phyloP scores from a whole-genome alignment of 2,888 invertebrate species.

The Heteropelma amictum region DNA sequence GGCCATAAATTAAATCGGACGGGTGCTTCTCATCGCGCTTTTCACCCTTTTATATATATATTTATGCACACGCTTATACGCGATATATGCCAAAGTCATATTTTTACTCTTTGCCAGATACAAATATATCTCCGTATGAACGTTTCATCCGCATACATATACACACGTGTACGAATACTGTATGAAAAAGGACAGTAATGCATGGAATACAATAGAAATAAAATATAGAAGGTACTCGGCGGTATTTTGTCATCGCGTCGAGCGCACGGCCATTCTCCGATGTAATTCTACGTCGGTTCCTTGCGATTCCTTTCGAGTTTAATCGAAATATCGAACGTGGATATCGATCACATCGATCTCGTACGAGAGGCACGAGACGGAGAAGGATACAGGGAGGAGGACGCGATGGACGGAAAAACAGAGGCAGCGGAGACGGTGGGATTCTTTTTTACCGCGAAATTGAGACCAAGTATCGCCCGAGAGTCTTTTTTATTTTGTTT shows the following conservation, averaged over 20 bases:
- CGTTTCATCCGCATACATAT: background rate
- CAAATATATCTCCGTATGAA: background rate
- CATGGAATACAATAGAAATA: slow-evolving; percentile 16
- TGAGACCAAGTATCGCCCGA: slow-evolving; percentile 38
- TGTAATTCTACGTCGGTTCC: slow-evolving; percentile 35
- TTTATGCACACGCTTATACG: too few species aligned
- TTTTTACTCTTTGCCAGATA: slow-evolving; percentile 23
- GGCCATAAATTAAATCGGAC: slow-evolving; percentile 67
- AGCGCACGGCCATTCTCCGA: background rate
- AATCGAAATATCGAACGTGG: slow-evolving; percentile 47
- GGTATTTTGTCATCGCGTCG: slow-evolving; percentile 14
- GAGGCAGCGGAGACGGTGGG: slow-evolving; percentile 23
- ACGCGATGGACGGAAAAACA: too few species aligned
- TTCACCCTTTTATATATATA: too few species aligned
- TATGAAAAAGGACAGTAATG: background rate
- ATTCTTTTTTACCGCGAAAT: slow-evolving; percentile 51
- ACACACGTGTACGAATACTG: background rate
- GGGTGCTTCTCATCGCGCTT: slow-evolving; percentile 55
- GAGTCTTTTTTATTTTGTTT: slow-evolving; percentile 13
- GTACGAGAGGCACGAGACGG: background rate
- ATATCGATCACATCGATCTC: slow-evolving; percentile 39
- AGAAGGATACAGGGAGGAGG: background rate
- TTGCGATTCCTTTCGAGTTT: slow-evolving; percentile 33
- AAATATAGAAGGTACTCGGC: slow-evolving; percentile 36
- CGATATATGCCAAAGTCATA: slow-evolving; percentile 19